Conservation (phyloP, 2,797 vertebrate species). For the Ctenochaetus hawaiiensis region DNA sequence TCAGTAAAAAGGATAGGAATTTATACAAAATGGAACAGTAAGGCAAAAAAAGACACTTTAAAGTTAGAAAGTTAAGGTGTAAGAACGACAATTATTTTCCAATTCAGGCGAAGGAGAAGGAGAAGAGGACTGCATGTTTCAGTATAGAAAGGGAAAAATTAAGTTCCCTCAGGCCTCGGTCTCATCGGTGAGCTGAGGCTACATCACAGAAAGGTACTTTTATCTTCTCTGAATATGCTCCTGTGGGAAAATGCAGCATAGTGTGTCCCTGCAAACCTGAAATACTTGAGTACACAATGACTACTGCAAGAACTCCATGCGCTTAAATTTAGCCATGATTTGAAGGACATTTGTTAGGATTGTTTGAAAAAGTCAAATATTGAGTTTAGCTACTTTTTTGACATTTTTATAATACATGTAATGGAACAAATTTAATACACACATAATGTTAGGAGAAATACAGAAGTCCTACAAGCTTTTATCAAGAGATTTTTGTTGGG, state of each 20-base stretch:
- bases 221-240: conserved; percentile 11
- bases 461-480: background rate
- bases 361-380: background rate
- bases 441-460: background rate
- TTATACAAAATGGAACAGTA: background rate
- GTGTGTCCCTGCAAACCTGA: conserved; percentile 10
- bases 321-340: background rate
- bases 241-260: background rate
- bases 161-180: conserved; percentile 29
- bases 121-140: conserved; percentile 9
- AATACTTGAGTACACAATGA: background rate
- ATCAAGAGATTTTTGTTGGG: background rate
- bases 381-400: background rate
- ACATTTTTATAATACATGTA: no score
- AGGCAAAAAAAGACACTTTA: background rate
- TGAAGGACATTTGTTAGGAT: background rate
- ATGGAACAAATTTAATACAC: background rate
- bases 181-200: conserved; percentile 31
- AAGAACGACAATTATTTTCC: conserved; percentile 38
- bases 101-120: conserved; percentile 19
- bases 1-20: background rate
- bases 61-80: conserved; percentile 6
- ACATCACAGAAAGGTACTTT: conserved; percentile 34
- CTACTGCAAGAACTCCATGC: background rate
- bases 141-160: conserved; percentile 15